A percentile compares a stretch with the other conserved stretches of the same genome.
Conservation (phyloP, 2,113 vertebrate genomes). For the Datnioides undecimradiatus region DNA sequence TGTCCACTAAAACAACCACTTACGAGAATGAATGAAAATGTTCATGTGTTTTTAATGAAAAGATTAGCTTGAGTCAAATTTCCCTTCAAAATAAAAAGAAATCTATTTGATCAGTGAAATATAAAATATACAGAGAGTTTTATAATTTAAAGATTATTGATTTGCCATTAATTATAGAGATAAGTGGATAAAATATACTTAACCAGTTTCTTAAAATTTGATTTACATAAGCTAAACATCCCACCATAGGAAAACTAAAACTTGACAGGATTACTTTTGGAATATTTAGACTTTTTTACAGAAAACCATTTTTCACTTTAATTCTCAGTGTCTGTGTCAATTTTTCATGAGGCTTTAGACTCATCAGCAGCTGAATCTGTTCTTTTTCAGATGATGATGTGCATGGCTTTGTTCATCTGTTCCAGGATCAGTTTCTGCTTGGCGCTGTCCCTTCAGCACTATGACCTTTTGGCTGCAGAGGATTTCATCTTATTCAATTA, state of each 20-base stretch:
- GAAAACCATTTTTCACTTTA: not conserved
- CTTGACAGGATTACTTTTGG: not conserved
- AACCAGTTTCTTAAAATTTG: not conserved
- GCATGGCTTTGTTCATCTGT: not conserved
- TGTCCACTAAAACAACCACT: not conserved
- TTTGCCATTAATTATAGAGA: not conserved
- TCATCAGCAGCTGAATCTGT: no score
- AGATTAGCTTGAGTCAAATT: not conserved
- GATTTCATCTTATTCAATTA: no score
- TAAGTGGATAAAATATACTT: not conserved
- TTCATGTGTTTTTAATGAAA: no score
- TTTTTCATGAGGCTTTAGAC: not conserved
- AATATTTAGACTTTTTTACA: not conserved
- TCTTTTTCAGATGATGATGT: not conserved
- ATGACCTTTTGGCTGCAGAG: not conserved
- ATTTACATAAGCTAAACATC: not conserved
- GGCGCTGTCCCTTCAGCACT: conserved; percentile 44
- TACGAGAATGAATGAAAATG: not conserved
- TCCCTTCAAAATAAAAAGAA: not conserved
- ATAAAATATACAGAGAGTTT: not conserved
- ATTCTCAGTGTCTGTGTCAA: not conserved
- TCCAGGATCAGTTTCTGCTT: conserved; percentile 1
- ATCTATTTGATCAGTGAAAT: not conserved
- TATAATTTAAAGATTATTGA: not conserved
- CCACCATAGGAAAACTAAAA: not conserved